Percentiles rank a stretch among this genome's conserved stretches.
Conservation (phyloP, 2,113 vertebrate species). For the Gasterosteus aculeatus region DNA sequence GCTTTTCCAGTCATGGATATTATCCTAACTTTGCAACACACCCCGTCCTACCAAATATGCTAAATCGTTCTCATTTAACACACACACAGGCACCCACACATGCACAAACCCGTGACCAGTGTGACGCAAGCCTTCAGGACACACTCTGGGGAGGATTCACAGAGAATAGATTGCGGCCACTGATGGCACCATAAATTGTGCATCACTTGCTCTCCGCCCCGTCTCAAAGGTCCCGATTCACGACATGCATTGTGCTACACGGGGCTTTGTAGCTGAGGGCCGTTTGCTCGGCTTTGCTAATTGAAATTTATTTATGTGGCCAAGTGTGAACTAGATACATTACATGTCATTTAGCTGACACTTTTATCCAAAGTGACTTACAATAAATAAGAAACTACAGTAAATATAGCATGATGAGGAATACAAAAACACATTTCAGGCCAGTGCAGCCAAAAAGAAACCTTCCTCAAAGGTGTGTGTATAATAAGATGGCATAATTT, state of each 20-base stretch:
- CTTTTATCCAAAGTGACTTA: too few relatives aligned
- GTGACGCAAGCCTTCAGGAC: slow-evolving; percentile 44
- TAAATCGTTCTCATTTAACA: not conserved
- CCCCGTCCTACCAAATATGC: not conserved
- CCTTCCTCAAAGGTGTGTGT: not conserved
- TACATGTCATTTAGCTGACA: too few relatives aligned
- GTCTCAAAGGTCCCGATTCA: not conserved
- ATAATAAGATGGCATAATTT: not conserved
- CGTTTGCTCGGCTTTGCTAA: not conserved
- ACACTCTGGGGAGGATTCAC: not conserved
- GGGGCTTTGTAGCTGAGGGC: not conserved
- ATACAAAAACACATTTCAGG: not conserved
- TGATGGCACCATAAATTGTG: not conserved
- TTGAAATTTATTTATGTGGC: not conserved
- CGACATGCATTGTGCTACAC: not conserved
- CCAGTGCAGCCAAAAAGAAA: not conserved
- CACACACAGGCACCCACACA: slow-evolving; percentile 13
- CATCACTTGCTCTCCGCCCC: not conserved
- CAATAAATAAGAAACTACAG: too few relatives aligned
- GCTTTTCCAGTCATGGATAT: slow-evolving; percentile 4
- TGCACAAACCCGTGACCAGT: slow-evolving; percentile 61
- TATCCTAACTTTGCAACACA: slow-evolving; percentile 2
- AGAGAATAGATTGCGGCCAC: not conserved
- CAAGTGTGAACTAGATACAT: not conserved
- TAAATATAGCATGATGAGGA: too few relatives aligned